Conservation (phyloP, 2,797 vertebrate genomes). For the Lutjanus argentimaculatus region DNA sequence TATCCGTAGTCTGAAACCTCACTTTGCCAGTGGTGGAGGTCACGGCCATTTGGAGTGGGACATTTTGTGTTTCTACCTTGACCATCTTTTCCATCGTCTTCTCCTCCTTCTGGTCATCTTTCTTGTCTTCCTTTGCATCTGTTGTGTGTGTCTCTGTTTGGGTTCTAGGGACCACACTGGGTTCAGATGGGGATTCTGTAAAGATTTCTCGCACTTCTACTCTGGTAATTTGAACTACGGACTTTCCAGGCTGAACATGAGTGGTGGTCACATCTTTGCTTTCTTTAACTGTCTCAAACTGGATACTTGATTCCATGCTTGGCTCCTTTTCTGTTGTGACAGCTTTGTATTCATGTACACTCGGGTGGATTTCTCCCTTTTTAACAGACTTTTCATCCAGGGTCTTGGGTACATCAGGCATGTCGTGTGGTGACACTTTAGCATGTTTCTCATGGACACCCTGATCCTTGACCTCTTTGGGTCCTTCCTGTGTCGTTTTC, state of each 20-base stretch:
- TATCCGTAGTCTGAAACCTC: conserved; percentile 21
- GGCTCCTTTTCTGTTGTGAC: conserved; percentile 3
- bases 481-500: not conserved
- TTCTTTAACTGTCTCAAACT: conserved; percentile 1
- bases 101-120: not conserved
- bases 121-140: conserved; percentile 3
- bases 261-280: not conserved
- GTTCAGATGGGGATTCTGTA: conserved; percentile 9
- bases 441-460: not conserved
- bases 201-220: conserved; percentile 10
- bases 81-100: conserved; percentile 15
- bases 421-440: not conserved
- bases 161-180: not conserved
- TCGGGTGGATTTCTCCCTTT: not conserved
- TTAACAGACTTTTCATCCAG: not conserved
- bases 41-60: not conserved
- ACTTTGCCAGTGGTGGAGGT: conserved; percentile 4
- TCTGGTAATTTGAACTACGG: not conserved
- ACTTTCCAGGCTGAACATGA: not conserved
- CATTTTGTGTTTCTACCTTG: conserved; percentile 16
- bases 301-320: not conserved
- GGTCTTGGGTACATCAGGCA: not conserved
- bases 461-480: not conserved
- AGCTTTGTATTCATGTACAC: not conserved
- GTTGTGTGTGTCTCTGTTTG: not conserved